These are phyloP conservation scores for Conger conger DNA, from an alignment of 2,113 vertebrate species.

Conservation along the genomic window DNA sequence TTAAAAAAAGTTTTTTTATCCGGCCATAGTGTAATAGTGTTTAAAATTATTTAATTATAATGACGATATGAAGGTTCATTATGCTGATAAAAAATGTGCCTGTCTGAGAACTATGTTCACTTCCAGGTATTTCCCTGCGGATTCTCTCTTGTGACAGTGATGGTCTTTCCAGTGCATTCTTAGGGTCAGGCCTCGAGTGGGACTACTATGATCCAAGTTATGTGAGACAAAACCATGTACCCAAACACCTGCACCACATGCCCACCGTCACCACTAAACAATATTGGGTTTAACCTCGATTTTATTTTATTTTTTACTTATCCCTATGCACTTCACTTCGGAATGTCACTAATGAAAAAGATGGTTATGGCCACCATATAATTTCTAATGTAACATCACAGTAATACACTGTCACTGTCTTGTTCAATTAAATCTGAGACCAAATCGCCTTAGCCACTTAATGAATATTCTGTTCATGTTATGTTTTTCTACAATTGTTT, in stretches of 20 bases:
- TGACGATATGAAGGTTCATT: not conserved
- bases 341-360: slow-evolving; percentile 2
- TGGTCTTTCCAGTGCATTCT: slow-evolving; percentile 55
- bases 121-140: slow-evolving; percentile 73
- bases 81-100: not conserved
- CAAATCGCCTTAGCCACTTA: not conserved
- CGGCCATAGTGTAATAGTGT: not conserved
- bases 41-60: not conserved
- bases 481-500: not conserved
- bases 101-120: slow-evolving; percentile 3
- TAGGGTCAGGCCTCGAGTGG: slow-evolving; percentile 71
- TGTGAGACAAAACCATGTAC: slow-evolving; percentile 65
- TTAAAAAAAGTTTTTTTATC: too few relatives aligned
- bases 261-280: slow-evolving; percentile 60
- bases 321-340: not conserved
- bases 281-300: slow-evolving; percentile 69
- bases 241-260: slow-evolving; percentile 59
- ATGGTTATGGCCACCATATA: not conserved
- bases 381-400: not conserved
- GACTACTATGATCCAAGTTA: slow-evolving; percentile 80
- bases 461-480: not conserved
- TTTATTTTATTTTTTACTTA: slow-evolving; percentile 36
- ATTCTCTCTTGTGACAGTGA: slow-evolving; percentile 77
- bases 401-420: not conserved
- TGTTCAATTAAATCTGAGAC: not conserved